Percentiles rank a stretch among this genome's conserved stretches.
phyloP scores from a whole-genome alignment of 2,797 vertebrate species.

The Pipistrellus pipistrellus region DNA sequence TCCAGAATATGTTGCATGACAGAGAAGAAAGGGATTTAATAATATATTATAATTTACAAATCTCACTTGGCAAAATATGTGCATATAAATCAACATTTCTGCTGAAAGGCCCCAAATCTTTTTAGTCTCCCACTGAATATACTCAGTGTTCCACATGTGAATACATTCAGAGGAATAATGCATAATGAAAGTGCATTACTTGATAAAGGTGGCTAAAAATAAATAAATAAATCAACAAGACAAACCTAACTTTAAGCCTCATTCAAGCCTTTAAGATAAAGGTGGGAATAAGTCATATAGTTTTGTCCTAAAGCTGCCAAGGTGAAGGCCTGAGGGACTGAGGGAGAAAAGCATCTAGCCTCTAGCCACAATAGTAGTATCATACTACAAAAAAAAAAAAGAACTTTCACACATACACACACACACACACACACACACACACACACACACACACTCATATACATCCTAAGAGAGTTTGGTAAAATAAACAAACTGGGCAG shows the following conservation, averaged over 20 bases:
- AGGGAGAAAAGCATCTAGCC: not conserved
- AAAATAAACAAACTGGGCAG: not conserved
- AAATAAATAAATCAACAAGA: conserved; percentile 1
- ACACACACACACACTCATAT: not conserved
- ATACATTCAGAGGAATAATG: conserved; percentile 26
- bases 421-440: too few species aligned
- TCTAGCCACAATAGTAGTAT: not conserved
- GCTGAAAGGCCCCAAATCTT: conserved; percentile 29
- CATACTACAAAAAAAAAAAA: not conserved
- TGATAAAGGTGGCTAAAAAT: not conserved
- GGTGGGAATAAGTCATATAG: not conserved
- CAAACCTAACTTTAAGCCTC: not conserved
- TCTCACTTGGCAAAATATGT: conserved; percentile 54
- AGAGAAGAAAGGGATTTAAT: conserved; percentile 55
- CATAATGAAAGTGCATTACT: conserved; percentile 24
- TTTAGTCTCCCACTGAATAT: conserved; percentile 67
- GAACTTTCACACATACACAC: not conserved
- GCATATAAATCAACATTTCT: conserved; percentile 54
- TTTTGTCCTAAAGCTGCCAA: not conserved
- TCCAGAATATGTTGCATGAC: conserved; percentile 48
- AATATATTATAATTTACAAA: conserved; percentile 69
- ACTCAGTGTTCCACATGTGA: conserved; percentile 14
- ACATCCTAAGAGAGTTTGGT: not conserved
- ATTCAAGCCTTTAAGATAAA: not conserved
- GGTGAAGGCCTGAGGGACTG: not conserved